Evolutionary conservation across 2,797 vertebrate species (phyloP).

Genomic region (Catostomus latipinnis): DNA sequence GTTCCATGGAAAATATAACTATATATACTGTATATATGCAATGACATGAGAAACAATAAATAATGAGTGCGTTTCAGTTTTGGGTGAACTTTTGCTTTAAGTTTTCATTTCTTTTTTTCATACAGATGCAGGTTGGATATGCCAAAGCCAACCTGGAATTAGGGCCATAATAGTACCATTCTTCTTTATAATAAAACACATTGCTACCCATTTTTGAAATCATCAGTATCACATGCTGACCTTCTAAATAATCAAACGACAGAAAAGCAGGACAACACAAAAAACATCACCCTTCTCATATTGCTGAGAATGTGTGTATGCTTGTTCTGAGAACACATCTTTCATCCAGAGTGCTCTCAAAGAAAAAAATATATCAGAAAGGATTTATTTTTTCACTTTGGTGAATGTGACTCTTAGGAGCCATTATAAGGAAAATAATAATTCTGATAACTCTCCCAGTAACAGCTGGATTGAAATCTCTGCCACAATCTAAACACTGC

Average conservation of each 20-base stretch:
- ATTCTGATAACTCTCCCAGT: constrained; percentile 26
- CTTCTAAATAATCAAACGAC: neutral
- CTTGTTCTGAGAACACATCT: constrained; percentile 15
- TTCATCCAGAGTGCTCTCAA: constrained; percentile 8
- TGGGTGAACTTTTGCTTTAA: too few relatives aligned
- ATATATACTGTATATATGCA: neutral
- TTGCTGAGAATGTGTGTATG: neutral
- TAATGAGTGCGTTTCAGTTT: too few relatives aligned
- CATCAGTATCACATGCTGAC: too few relatives aligned
- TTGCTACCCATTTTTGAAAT: neutral
- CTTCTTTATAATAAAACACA: neutral
- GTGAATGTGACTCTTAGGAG: constrained; percentile 15
- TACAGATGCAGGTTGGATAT: neutral
- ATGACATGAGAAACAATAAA: neutral
- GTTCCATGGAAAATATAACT: too few relatives aligned
- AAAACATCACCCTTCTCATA: neutral
- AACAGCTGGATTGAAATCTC: constrained; percentile 11
- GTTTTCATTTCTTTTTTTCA: too few relatives aligned
- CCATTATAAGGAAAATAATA: constrained; percentile 28
- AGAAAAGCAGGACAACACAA: neutral
- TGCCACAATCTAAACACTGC: constrained; percentile 18
- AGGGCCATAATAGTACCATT: neutral
- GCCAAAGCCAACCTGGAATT: neutral
- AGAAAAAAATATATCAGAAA: neutral
- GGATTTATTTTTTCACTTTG: neutral